Conservation (phyloP, 2,113 vertebrate genomes). For the Regulus satrapa region DNA sequence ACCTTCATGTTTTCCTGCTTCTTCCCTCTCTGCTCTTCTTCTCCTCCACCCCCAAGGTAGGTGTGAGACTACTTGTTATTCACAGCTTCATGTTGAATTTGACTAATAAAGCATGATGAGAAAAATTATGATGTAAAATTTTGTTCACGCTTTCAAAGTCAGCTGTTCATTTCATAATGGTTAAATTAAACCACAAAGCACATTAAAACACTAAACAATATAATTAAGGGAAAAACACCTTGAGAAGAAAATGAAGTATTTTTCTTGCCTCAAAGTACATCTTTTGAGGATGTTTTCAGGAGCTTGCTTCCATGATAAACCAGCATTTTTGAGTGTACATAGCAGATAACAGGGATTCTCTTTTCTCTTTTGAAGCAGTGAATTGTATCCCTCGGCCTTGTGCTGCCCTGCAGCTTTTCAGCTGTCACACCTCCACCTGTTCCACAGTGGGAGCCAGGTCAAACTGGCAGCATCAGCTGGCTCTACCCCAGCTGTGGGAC, state of each 20-base stretch:
- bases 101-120: neutral
- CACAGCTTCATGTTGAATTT: neutral
- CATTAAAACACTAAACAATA: neutral
- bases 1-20: neutral
- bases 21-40: neutral
- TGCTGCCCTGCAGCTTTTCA: neutral
- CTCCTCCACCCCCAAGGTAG: neutral
- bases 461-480: neutral
- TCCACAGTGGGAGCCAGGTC: neutral
- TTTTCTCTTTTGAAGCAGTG: neutral
- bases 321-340: neutral
- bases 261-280: neutral
- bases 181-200: neutral
- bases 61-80: slow-evolving; percentile 1
- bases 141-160: slow-evolving; percentile 7
- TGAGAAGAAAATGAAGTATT: neutral
- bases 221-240: neutral
- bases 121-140: neutral
- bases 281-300: neutral
- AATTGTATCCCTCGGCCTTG: neutral
- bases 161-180: neutral
- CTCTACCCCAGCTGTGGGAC: neutral
- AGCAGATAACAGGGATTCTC: neutral
- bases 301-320: neutral
- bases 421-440: neutral